A percentile compares a stretch with the other conserved stretches of the same genome.
These are phyloP conservation scores for Chrysochloris asiatica DNA, from an alignment of 2,113 vertebrate genomes.

Conservation along the genomic window DNA sequence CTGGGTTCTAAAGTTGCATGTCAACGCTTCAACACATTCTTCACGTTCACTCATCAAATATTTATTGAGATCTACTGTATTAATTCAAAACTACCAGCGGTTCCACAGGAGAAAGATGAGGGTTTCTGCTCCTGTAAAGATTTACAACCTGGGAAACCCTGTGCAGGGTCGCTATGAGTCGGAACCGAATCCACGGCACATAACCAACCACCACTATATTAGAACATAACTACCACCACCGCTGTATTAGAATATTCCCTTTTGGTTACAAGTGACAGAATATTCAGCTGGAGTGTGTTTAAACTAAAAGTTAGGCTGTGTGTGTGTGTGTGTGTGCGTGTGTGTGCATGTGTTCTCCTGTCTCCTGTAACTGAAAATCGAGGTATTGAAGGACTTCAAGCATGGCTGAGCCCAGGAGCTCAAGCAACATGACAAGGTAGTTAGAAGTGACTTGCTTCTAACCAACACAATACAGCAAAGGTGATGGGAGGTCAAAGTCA, in stretches of 20 bases:
- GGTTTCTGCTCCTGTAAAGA: no score
- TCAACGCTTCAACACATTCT: conserved; percentile 57
- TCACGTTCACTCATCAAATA: conserved; percentile 59
- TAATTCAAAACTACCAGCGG: no score
- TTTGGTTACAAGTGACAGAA: conserved; percentile 30
- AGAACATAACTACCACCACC: no score
- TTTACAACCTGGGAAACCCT: no score
- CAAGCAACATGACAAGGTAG: not conserved
- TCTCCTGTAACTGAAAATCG: not conserved
- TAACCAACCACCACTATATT: no score
- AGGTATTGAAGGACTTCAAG: not conserved
- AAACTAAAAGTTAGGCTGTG: not conserved
- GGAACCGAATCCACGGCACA: no score
- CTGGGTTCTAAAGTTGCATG: conserved; percentile 55
- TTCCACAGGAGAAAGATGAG: no score
- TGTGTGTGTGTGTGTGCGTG: not conserved
- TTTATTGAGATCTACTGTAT: conserved; percentile 28
- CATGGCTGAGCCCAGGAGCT: not conserved
- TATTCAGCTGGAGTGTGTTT: conserved; percentile 3
- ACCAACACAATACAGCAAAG: not conserved
- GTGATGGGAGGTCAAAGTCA: not conserved
- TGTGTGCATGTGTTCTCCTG: not conserved
- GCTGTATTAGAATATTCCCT: conserved; percentile 52
- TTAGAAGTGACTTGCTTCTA: not conserved
- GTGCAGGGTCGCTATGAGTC: no score